Base-by-base conservation (phyloP, 2,113 vertebrate species). In the Ailuropoda melanoleuca region DNA sequence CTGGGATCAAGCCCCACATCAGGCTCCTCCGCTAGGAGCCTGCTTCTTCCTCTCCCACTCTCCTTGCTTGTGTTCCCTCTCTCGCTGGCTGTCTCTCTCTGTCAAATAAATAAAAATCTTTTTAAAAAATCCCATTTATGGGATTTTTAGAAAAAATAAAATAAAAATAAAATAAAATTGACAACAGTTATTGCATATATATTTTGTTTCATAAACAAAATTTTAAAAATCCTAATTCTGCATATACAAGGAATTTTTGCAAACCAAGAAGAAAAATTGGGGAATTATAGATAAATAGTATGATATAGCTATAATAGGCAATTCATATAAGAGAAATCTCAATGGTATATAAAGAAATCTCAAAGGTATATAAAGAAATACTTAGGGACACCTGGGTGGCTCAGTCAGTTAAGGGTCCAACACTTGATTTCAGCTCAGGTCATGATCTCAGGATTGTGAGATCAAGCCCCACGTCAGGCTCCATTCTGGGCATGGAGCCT, bases 161-260 rank as follows among this genome's bases (percentile, higher is more conserved):
- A 43, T 43, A 43, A 43, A 43, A 43, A 43, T 43, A 43, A 43
- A 43, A 43, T 70, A 72, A 84, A 64, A 64, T 31, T n/a, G 37
- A 29, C 29, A 43, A 80, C 7, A 18, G 31, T 77, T 77, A 78
- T 80, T 93, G 37, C 53, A 11, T 9, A 10, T 74, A 68, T 60
- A 39, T 29, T 84, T 83, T 72, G 70, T 50, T 92, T 84, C 77
- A 91, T 66, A 95, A 90, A 81, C n/a, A 68, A 93, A 66, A 58
- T 39, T 70, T 48, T 74, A 56, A 56, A 12, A 24, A 89, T 81
- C 75, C 50, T 70, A 34, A 88, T 64, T 74, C 48, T 53, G 46
- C 24, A 87, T 60, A 77, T 48, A 75, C n/a, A 34, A 88, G 8
- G 46, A 90, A 37, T 74, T 62, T 93, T 87, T 95, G 26, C 2